phyloP scores from a whole-genome alignment of 2,113 vertebrate genomes.

The Galeopterus variegatus region DNA sequence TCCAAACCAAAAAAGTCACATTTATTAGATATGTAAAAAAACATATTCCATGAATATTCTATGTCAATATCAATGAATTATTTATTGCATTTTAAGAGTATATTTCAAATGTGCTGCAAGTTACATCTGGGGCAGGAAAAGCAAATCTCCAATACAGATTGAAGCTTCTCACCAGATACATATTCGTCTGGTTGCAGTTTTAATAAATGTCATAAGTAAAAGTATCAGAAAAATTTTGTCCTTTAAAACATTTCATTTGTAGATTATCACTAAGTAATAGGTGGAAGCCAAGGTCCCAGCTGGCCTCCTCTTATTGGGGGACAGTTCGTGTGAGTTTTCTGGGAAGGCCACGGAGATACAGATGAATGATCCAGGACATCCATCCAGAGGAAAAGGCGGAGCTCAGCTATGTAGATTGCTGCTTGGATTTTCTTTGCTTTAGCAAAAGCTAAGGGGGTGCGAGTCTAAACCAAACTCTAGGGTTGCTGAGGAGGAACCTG shows the following conservation, averaged over 20 bases:
- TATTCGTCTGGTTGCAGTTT: not conserved
- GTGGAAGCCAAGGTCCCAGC: not conserved
- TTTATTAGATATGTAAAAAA: not conserved
- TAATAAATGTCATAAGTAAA: slow-evolving; percentile 49
- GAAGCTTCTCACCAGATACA: not conserved
- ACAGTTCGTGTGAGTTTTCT: too few species aligned
- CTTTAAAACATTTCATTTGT: not conserved
- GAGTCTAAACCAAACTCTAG: not conserved
- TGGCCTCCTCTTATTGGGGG: not conserved
- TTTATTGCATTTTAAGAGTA: not conserved
- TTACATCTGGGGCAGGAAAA: not conserved
- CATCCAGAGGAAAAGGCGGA: not conserved
- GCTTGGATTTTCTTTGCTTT: slow-evolving; percentile 55
- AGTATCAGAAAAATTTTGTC: not conserved
- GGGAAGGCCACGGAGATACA: not conserved
- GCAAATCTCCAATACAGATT: not conserved
- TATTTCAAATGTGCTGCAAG: not conserved
- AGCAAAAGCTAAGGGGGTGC: not conserved
- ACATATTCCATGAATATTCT: not conserved
- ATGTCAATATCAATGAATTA: not conserved
- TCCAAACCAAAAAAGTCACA: not conserved
- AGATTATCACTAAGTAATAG: not conserved
- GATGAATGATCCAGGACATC: not conserved
- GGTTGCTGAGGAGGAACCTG: not conserved
- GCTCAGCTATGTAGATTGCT: slow-evolving; percentile 1